Evolutionary conservation across 92 coral and sea anemone species (phyloP).

Genomic region (Hydrozoanthus gracilis): DNA sequence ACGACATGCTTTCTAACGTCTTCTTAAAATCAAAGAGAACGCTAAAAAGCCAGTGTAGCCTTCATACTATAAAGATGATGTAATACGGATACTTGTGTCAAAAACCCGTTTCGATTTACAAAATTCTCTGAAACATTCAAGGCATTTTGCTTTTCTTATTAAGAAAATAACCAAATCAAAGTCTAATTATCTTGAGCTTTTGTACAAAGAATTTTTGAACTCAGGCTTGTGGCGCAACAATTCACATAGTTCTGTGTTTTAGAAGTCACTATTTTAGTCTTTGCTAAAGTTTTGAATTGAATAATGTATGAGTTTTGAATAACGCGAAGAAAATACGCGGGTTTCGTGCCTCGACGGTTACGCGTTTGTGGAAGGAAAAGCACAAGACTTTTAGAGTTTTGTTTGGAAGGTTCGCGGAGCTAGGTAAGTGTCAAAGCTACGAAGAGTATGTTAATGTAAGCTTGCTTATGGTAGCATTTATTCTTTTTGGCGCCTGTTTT

Average conservation of each 20-base stretch:
- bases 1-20: background rate
- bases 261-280: background rate
- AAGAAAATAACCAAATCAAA: background rate
- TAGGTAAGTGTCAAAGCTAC: background rate
- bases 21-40: background rate
- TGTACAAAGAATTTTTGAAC: background rate
- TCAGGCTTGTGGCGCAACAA: background rate
- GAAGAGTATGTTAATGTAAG: background rate
- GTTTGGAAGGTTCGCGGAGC: background rate
- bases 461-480: background rate
- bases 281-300: background rate
- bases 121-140: background rate
- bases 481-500: background rate
- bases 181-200: too few species aligned
- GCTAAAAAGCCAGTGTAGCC: background rate
- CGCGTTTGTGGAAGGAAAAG: background rate
- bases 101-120: background rate
- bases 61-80: slow-evolving; percentile 30
- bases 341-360: background rate
- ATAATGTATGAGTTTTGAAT: background rate
- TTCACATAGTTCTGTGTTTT: background rate
- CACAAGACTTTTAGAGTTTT: background rate
- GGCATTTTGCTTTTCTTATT: too few species aligned
- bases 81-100: background rate
- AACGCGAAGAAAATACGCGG: background rate